Percentiles rank a stretch among this genome's conserved stretches.
phyloP scores from a whole-genome alignment of 2,113 vertebrate species.

The Corythoichthys haematopterus region DNA sequence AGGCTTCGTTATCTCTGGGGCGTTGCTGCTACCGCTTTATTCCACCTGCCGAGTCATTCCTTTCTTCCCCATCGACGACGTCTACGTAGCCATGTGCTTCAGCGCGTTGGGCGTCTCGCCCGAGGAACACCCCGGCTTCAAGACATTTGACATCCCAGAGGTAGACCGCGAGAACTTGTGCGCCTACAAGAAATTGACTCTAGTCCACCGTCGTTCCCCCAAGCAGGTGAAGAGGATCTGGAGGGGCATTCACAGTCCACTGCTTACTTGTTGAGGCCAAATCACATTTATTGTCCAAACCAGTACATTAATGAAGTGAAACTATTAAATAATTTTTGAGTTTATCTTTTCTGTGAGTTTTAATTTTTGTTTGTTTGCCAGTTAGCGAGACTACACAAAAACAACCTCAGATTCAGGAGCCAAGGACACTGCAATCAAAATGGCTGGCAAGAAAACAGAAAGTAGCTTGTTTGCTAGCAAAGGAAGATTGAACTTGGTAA shows the following conservation, averaged over 20 bases:
- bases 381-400: too few species aligned
- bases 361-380: background rate
- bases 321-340: too few species aligned
- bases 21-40: constrained; percentile 41
- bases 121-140: constrained; percentile 58
- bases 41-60: constrained; percentile 50
- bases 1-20: constrained; percentile 67
- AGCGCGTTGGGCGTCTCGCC: constrained; percentile 60
- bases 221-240: constrained; percentile 71
- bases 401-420: too few species aligned
- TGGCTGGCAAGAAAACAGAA: background rate
- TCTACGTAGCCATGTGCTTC: constrained; percentile 76
- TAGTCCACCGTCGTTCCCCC: constrained; percentile 76
- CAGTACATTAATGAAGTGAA: too few species aligned
- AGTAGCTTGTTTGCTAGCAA: background rate
- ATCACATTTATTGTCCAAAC: too few species aligned
- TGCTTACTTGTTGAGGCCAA: constrained; percentile 58
- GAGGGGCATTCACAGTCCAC: constrained; percentile 63
- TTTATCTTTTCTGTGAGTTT: background rate
- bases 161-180: constrained; percentile 71
- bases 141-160: constrained; percentile 59
- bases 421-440: background rate
- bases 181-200: constrained; percentile 67
- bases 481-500: background rate
- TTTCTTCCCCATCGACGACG: constrained; percentile 81